These are phyloP conservation scores for Phyllopteryx taeniolatus DNA, from an alignment of 2,113 vertebrate genomes.

Conservation along the genomic window DNA sequence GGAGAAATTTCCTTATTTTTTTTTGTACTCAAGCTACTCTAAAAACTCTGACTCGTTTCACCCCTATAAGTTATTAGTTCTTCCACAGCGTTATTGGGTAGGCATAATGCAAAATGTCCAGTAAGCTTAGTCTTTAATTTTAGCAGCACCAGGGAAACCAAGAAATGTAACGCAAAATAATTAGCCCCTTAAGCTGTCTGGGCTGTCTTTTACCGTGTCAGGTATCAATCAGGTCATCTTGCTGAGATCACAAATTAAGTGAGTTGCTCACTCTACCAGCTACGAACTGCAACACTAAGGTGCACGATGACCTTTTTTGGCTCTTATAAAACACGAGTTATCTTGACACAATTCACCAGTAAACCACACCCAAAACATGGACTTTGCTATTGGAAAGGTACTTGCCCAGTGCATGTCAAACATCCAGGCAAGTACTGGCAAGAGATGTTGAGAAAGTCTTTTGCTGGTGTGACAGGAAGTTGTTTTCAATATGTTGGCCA, in stretches of 20 bases:
- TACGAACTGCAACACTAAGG: neutral
- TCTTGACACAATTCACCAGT: too few relatives aligned
- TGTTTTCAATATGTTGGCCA: neutral
- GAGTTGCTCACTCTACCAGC: slow-evolving; percentile 7
- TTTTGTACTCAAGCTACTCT: too few relatives aligned
- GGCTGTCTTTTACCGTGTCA: slow-evolving; percentile 27
- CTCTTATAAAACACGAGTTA: neutral
- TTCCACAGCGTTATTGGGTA: neutral
- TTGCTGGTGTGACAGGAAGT: neutral
- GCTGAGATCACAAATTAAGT: slow-evolving; percentile 29
- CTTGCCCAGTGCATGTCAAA: neutral
- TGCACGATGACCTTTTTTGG: neutral
- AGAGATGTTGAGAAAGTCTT: neutral
- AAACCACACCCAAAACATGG: neutral
- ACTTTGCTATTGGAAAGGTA: neutral
- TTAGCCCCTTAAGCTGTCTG: slow-evolving; percentile 24
- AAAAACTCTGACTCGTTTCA: too few relatives aligned
- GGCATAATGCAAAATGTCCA: neutral
- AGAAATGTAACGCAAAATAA: slow-evolving; percentile 13
- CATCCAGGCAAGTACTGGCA: neutral
- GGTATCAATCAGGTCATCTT: slow-evolving; percentile 20
- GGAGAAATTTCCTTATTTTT: too few relatives aligned
- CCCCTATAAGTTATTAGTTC: too few relatives aligned
- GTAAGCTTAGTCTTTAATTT: neutral
- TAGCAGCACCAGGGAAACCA: neutral